Evolutionary conservation across 2,113 vertebrate species (phyloP).

Genomic region (Oryzias celebensis): DNA sequence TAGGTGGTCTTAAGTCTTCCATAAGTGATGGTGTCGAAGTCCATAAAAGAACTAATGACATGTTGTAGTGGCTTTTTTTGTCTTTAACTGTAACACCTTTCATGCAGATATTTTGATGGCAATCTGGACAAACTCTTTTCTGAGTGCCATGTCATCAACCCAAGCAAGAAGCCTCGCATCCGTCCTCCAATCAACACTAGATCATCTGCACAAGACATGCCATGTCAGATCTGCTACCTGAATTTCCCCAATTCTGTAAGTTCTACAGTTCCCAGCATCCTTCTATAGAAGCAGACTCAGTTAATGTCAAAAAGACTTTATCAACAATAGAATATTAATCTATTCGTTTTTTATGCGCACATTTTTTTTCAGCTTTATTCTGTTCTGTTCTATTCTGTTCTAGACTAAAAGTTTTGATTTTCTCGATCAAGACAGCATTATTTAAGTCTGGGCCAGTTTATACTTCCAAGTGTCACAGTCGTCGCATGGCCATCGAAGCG

Average conservation of each 20-base stretch:
- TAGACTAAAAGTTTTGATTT: background rate
- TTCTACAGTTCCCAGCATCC: slow-evolving; percentile 36
- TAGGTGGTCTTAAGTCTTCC: too few relatives aligned
- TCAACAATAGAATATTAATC: too few relatives aligned
- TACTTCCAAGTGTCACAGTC: too few relatives aligned
- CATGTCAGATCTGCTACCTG: slow-evolving; percentile 99
- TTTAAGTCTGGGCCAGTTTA: too few relatives aligned
- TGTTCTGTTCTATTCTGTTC: too few relatives aligned
- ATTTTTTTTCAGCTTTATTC: background rate
- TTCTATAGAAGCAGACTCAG: background rate
- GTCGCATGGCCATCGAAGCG: too few relatives aligned
- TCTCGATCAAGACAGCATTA: background rate
- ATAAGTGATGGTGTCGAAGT: background rate
- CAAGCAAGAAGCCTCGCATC: slow-evolving; percentile 96
- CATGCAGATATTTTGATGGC: slow-evolving; percentile 95
- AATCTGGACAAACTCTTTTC: slow-evolving; percentile 99
- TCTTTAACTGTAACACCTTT: slow-evolving; percentile 37
- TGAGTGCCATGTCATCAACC: slow-evolving; percentile 99
- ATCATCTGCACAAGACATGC: slow-evolving; percentile 98
- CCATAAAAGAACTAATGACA: background rate
- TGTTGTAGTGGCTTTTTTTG: background rate
- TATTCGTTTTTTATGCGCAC: too few relatives aligned
- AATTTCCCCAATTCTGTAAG: slow-evolving; percentile 98
- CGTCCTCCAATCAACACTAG: slow-evolving; percentile 97
- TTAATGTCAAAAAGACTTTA: too few relatives aligned